Conservation (phyloP, 2,888 invertebrate genomes). For the Aethes cnicana region DNA sequence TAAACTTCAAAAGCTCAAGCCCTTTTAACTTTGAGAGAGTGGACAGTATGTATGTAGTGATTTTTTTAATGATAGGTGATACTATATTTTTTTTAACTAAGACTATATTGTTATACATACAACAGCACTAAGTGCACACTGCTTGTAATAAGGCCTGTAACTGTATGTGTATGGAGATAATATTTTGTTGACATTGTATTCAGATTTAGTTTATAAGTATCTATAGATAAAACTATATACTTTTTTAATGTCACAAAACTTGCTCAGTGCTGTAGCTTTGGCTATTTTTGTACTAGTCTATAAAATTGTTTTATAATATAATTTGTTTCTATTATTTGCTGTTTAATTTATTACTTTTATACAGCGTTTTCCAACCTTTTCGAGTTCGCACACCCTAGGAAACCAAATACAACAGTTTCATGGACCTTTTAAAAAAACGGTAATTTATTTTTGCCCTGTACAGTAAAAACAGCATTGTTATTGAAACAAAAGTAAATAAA, state of each 20-base stretch:
- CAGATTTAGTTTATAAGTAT: constrained; percentile 33
- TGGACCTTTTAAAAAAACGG: too few relatives aligned
- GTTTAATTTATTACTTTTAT: background rate
- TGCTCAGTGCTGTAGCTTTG: constrained; percentile 76
- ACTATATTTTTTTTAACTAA: constrained; percentile 29
- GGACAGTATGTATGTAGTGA: too few relatives aligned
- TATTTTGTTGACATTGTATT: constrained; percentile 30
- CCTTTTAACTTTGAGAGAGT: too few relatives aligned
- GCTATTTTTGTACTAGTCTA: constrained; percentile 81
- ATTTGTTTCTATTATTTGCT: constrained; percentile 57
- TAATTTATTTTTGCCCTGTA: too few relatives aligned
- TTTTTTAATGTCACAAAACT: constrained; percentile 66
- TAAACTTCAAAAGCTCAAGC: too few relatives aligned
- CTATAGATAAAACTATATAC: constrained; percentile 38
- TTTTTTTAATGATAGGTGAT: background rate
- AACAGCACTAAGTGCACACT: constrained; percentile 53
- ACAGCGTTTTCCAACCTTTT: too few relatives aligned
- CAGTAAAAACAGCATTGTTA: too few relatives aligned
- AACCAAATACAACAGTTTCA: too few relatives aligned
- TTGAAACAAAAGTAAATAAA: too few relatives aligned
- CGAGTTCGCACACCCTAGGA: too few relatives aligned
- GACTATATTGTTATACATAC: constrained; percentile 18
- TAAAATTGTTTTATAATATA: constrained; percentile 66
- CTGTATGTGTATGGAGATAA: constrained; percentile 15
- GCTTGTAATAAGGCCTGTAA: constrained; percentile 42